Percentiles rank a stretch among this genome's conserved stretches.
phyloP scores from a whole-genome alignment of 1,140 invertebrate genomes.

The Coelopa frigida region DNA sequence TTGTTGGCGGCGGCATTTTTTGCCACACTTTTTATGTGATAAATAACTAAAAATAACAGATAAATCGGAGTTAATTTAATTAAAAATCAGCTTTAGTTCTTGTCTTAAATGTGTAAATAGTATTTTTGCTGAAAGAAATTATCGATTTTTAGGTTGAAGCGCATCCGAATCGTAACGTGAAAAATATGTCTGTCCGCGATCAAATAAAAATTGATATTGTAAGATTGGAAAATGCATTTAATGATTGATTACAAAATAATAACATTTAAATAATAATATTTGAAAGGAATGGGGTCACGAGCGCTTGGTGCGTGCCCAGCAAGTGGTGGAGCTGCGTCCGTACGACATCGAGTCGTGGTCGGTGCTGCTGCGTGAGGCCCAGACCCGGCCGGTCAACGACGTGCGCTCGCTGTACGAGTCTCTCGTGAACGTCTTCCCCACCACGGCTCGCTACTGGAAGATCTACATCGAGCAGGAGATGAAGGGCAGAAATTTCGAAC shows the following conservation, averaged over 20 bases:
- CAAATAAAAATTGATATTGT: slow-evolving; percentile 44
- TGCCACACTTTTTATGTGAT: no score
- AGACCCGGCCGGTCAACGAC: slow-evolving; percentile 84
- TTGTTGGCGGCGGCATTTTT: no score
- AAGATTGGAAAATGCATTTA: slow-evolving; percentile 18
- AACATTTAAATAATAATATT: slow-evolving; percentile 1
- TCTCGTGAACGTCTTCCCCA: slow-evolving; percentile 88
- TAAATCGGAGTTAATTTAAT: no score
- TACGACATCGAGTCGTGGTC: slow-evolving; percentile 98
- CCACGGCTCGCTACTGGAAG: slow-evolving; percentile 96
- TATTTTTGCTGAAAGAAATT: no score
- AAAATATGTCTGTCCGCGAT: slow-evolving; percentile 30
- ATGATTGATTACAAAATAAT: not conserved
- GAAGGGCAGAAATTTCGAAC: slow-evolving; percentile 91
- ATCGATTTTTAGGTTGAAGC: no score
- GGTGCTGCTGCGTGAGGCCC: slow-evolving; percentile 83
- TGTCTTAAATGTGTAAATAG: no score
- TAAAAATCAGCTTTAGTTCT: no score
- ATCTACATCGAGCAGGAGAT: slow-evolving; percentile 99
- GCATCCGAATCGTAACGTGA: no score
- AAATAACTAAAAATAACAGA: no score
- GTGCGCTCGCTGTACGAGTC: slow-evolving; percentile 89
- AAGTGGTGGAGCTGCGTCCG: slow-evolving; percentile 72
- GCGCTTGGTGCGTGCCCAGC: slow-evolving; percentile 68
- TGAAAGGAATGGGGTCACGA: slow-evolving; percentile 78